phyloP scores from a whole-genome alignment of 2,797 vertebrate genomes.

The Antrozous pallidus region DNA sequence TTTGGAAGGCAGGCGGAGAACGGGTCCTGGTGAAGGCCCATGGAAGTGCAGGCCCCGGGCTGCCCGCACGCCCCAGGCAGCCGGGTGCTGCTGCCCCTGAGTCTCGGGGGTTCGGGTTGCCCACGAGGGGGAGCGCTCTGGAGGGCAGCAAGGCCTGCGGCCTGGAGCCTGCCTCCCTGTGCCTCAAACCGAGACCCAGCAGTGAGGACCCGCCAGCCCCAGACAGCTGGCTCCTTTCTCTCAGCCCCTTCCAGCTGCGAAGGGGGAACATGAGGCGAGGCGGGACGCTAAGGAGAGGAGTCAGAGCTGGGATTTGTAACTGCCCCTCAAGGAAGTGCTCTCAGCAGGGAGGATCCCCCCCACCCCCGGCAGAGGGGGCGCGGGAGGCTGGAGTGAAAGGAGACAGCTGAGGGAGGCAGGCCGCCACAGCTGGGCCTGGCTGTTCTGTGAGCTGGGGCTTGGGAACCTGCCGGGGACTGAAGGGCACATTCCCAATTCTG shows the following conservation, averaged over 20 bases:
- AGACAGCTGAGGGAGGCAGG: neutral
- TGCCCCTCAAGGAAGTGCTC: conserved; percentile 28
- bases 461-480: neutral
- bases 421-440: neutral
- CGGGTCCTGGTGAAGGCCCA: neutral
- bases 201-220: neutral
- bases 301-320: neutral
- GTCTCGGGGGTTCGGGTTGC: neutral
- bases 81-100: neutral
- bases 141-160: neutral
- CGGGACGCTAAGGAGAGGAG: neutral
- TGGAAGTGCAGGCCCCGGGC: neutral
- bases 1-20: neutral
- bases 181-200: neutral
- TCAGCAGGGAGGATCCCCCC: neutral
- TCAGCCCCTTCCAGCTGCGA: conserved; percentile 46
- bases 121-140: neutral
- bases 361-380: too few relatives aligned
- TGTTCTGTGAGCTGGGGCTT: neutral
- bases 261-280: conserved; percentile 34
- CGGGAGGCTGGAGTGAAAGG: neutral
- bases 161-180: neutral
- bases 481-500: neutral
- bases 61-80: neutral
- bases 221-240: conserved; percentile 63